phyloP scores from a whole-genome alignment of 1,140 invertebrate genomes.

The Drosophila mauritiana region DNA sequence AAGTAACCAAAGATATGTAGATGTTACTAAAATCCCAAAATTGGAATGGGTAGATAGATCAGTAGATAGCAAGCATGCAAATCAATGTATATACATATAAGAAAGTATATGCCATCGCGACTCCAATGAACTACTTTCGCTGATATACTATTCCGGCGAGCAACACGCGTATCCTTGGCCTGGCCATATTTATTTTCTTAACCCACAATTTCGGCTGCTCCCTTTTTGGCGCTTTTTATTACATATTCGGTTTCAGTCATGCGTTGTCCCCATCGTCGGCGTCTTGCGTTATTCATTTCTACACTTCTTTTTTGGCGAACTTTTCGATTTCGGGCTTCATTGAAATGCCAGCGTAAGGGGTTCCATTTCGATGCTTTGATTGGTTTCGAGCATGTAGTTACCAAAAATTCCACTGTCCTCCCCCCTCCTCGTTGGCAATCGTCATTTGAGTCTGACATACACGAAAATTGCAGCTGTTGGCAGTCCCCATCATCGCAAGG shows the following conservation, averaged over 20 bases:
- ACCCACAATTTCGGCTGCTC: slow-evolving; percentile 32
- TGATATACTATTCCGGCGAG: neutral
- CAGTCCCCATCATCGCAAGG: slow-evolving; percentile 45
- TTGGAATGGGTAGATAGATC: no score
- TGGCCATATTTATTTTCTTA: slow-evolving; percentile 36
- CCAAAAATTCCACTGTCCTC: slow-evolving; percentile 53
- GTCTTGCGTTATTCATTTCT: slow-evolving; percentile 76
- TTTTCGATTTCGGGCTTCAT: slow-evolving; percentile 42
- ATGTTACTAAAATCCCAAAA: neutral
- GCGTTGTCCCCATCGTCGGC: slow-evolving; percentile 41
- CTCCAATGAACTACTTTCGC: slow-evolving; percentile 1
- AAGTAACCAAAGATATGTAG: neutral
- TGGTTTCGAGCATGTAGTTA: slow-evolving; percentile 60
- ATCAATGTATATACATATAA: no score
- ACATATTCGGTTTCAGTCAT: slow-evolving; percentile 71
- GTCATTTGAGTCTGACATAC: slow-evolving; percentile 29
- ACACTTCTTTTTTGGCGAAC: slow-evolving; percentile 2
- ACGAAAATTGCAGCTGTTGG: slow-evolving; percentile 64
- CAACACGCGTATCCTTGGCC: slow-evolving; percentile 5
- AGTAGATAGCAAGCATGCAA: no score
- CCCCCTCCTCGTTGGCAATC: slow-evolving; percentile 5
- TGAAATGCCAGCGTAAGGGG: slow-evolving; percentile 64
- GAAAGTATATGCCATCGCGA: no score
- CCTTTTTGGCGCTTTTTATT: slow-evolving; percentile 60
- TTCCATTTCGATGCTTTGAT: slow-evolving; percentile 75